Evolutionary conservation across 2,797 vertebrate genomes (phyloP).

Genomic region (Fistularia tabacaria): DNA sequence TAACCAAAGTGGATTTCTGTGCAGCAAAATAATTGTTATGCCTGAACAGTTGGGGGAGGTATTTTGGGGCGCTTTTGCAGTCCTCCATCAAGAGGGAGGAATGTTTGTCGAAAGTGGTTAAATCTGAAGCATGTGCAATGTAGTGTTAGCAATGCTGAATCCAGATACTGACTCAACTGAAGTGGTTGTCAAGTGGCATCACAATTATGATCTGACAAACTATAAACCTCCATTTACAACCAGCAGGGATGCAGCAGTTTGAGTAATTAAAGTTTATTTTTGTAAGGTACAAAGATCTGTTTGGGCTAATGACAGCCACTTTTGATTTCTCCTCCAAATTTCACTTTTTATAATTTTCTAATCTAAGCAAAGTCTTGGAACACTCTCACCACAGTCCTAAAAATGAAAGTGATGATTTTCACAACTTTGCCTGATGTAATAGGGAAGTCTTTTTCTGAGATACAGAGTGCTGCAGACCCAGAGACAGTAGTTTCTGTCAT

Average conservation of each 20-base stretch:
- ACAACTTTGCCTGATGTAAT: no score
- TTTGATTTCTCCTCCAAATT: not conserved
- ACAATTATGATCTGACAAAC: slow-evolving; percentile 38
- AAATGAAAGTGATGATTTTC: no score
- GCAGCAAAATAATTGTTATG: slow-evolving; percentile 1
- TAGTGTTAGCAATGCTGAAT: slow-evolving; percentile 19
- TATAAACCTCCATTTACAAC: slow-evolving; percentile 25
- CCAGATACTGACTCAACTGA: slow-evolving; percentile 38
- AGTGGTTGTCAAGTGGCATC: slow-evolving; percentile 48
- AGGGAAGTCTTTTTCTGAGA: no score
- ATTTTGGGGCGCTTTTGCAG: slow-evolving; percentile 16
- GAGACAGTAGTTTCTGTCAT: no score
- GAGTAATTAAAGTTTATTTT: not conserved
- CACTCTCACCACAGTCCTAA: no score
- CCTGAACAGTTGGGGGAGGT: not conserved
- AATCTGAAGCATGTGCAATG: slow-evolving; percentile 26
- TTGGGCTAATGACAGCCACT: not conserved
- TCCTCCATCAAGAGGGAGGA: slow-evolving; percentile 24
- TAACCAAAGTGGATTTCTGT: slow-evolving; percentile 8
- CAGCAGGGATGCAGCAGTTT: slow-evolving; percentile 7
- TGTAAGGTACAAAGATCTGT: not conserved
- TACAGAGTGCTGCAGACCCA: no score
- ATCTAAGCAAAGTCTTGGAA: no score
- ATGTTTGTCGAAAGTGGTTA: slow-evolving; percentile 41
- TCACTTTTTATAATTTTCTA: no score